Percentiles rank a stretch among this genome's conserved stretches.
Conservation (phyloP, 2,113 vertebrate species). For the Phasianus colchicus region DNA sequence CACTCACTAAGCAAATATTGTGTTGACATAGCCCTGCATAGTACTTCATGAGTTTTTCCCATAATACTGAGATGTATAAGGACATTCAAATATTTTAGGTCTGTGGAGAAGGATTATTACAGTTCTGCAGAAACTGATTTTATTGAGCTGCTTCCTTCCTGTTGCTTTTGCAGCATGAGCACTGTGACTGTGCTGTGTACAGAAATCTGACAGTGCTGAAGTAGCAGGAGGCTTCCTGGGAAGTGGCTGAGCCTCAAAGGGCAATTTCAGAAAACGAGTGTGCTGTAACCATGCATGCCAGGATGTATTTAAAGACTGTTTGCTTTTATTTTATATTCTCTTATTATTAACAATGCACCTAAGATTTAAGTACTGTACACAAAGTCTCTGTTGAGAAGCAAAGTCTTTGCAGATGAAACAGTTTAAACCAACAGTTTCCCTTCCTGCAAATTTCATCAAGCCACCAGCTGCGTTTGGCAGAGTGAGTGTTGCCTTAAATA, state of each 20-base stretch:
- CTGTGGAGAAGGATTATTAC: background rate
- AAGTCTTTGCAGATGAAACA: background rate
- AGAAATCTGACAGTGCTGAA: background rate
- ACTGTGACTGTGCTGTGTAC: rapidly evolving
- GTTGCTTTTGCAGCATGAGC: background rate
- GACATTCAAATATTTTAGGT: background rate
- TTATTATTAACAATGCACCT: background rate
- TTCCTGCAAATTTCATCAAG: background rate
- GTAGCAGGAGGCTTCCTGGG: background rate
- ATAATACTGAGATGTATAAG: background rate
- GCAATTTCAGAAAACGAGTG: background rate
- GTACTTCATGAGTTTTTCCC: background rate
- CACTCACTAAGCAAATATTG: background rate
- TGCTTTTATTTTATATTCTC: background rate
- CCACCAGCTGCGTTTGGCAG: background rate
- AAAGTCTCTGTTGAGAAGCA: background rate
- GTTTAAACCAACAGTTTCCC: background rate
- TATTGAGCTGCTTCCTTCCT: background rate
- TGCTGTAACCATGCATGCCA: background rate
- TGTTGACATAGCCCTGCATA: background rate
- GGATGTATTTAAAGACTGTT: background rate
- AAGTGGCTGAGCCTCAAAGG: background rate
- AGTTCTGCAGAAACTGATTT: background rate
- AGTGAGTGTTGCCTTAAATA: background rate
- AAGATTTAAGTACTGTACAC: background rate